These are phyloP conservation scores for Hylaea fasciaria DNA, from an alignment of 2,888 invertebrate species.

Conservation along the genomic window DNA sequence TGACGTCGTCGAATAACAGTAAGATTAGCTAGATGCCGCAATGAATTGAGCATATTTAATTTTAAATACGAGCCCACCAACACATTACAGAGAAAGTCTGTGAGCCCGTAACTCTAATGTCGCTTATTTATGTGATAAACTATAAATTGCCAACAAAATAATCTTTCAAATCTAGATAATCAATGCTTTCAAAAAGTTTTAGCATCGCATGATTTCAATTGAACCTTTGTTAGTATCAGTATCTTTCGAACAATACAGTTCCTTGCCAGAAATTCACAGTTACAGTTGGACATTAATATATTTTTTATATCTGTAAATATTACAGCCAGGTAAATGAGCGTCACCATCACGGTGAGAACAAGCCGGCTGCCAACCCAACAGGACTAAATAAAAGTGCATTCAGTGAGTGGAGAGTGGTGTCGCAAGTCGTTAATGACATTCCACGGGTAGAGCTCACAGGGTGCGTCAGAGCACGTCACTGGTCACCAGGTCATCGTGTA, in stretches of 20 bases:
- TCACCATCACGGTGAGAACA: conserved; percentile 20
- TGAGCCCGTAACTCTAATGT: neutral
- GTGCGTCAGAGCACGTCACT: conserved; percentile 77
- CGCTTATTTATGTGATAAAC: neutral
- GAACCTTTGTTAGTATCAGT: too few relatives aligned
- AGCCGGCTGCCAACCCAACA: conserved; percentile 39
- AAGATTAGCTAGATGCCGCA: conserved; percentile 10
- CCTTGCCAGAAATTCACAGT: too few relatives aligned
- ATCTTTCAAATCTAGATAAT: too few relatives aligned
- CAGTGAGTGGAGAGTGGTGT: conserved; percentile 57
- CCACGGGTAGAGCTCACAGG: conserved; percentile 66
- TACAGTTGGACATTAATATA: too few relatives aligned
- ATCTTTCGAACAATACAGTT: too few relatives aligned
- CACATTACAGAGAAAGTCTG: conserved; percentile 29
- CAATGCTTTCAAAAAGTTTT: neutral
- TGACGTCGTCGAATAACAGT: conserved; percentile 18
- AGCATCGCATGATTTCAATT: too few relatives aligned
- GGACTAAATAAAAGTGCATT: conserved; percentile 57
- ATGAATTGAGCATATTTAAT: conserved; percentile 16
- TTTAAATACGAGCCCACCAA: conserved; percentile 10
- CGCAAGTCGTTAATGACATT: conserved; percentile 79
- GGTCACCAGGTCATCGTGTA: conserved; percentile 58
- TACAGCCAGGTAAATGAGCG: conserved; percentile 4
- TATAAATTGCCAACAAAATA: neutral
- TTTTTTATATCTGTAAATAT: too few relatives aligned